These are phyloP conservation scores for Casuarius casuarius DNA, from an alignment of 2,113 vertebrate genomes.

Conservation along the genomic window DNA sequence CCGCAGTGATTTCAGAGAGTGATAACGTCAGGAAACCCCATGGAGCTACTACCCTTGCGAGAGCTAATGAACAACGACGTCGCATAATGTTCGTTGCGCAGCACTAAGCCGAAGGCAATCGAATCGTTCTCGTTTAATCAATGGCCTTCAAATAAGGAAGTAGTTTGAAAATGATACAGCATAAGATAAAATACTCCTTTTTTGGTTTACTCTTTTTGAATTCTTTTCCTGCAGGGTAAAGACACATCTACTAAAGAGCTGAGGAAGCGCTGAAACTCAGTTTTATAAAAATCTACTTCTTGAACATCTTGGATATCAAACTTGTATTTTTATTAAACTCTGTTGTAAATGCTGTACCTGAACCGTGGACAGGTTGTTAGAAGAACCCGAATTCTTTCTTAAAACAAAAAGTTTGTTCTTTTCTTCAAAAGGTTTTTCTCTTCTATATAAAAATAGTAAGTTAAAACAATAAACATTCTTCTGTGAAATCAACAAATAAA, in stretches of 20 bases:
- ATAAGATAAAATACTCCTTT: background rate
- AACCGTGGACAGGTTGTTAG: background rate
- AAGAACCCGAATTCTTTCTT: background rate
- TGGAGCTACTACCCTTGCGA: background rate
- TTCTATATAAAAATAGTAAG: background rate
- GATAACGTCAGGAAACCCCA: background rate
- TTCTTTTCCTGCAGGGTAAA: background rate
- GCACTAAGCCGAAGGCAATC: constrained; percentile 19
- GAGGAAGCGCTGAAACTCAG: background rate
- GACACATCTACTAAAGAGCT: background rate
- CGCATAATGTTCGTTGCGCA: constrained; percentile 28
- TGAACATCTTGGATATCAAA: background rate
- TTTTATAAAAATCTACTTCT: background rate
- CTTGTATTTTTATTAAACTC: background rate
- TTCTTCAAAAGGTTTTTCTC: background rate
- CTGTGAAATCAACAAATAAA: background rate
- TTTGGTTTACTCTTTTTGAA: background rate
- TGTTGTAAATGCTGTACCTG: background rate
- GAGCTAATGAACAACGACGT: background rate
- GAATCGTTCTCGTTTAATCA: constrained; percentile 26
- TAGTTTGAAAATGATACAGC: background rate
- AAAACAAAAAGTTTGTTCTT: background rate
- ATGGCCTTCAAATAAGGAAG: constrained; percentile 52
- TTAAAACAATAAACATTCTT: background rate
- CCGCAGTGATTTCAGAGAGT: background rate